Evolutionary conservation across 2,113 vertebrate species (phyloP).

Genomic region (Shinisaurus crocodilurus): DNA sequence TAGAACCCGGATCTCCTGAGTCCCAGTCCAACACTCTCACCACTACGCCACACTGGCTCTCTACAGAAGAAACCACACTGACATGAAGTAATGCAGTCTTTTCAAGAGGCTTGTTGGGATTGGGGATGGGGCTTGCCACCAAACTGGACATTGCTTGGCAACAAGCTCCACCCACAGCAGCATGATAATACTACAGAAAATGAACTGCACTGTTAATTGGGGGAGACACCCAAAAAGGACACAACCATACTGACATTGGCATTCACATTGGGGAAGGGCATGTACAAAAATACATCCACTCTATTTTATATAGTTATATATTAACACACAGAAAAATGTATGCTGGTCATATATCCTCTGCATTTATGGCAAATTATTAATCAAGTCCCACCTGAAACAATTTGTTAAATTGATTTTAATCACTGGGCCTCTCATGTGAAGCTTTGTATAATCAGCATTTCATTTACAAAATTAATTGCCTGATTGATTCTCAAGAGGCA

Average conservation of each 20-base stretch:
- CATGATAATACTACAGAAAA: not conserved
- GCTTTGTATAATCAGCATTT: constrained; percentile 90
- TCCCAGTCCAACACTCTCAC: no score
- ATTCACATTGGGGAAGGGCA: not conserved
- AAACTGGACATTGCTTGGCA: not conserved
- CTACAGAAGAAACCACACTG: not conserved
- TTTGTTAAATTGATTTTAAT: constrained; percentile 90
- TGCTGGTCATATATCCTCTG: constrained; percentile 80
- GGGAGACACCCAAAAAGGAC: constrained; percentile 3
- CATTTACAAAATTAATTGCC: constrained; percentile 90
- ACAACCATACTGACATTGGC: constrained; percentile 7
- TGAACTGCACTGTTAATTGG: not conserved
- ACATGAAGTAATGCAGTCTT: not conserved
- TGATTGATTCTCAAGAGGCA: constrained; percentile 88
- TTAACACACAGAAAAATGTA: constrained; percentile 63
- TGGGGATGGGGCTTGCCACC: not conserved
- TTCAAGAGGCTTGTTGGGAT: not conserved
- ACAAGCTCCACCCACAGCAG: not conserved
- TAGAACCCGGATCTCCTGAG: no score
- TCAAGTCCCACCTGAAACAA: constrained; percentile 90
- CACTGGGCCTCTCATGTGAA: constrained; percentile 87
- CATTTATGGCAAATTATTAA: constrained; percentile 86
- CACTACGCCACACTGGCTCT: no score
- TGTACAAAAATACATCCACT: constrained; percentile 44
- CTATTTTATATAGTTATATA: constrained; percentile 53